Conservation (phyloP, 2,113 vertebrate species). For the Trochalopteron elliotii region DNA sequence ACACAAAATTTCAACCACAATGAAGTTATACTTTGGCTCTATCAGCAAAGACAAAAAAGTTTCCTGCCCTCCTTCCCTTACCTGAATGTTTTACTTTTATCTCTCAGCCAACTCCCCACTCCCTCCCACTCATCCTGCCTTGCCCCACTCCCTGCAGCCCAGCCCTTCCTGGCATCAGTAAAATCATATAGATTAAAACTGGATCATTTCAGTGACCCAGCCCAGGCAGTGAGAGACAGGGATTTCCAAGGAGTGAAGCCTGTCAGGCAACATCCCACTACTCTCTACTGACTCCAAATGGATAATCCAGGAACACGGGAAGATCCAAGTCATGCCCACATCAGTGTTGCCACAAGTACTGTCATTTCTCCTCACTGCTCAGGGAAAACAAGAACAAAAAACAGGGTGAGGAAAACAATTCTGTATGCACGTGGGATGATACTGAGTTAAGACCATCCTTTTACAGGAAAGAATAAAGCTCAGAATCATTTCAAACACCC, state of each 20-base stretch:
- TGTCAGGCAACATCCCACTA: not conserved
- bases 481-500: not conserved
- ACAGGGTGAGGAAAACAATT: not conserved
- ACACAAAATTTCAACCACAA: not conserved
- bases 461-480: not conserved
- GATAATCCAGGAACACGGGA: not conserved
- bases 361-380: not conserved
- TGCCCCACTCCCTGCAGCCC: not conserved
- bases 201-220: not conserved
- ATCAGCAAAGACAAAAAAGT: not conserved
- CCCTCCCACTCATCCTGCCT: not conserved
- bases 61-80: not conserved
- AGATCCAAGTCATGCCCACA: accelerated
- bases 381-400: not conserved
- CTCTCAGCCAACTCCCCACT: not conserved
- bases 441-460: not conserved
- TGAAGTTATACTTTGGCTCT: not conserved
- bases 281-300: not conserved
- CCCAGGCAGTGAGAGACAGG: not conserved
- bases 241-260: not conserved
- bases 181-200: not conserved
- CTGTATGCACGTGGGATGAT: not conserved
- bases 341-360: accelerated
- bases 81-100: not conserved
- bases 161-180: not conserved